Base-by-base conservation (phyloP, 2,888 invertebrate genomes). In the Scelioninae gen. 1 region DNA sequence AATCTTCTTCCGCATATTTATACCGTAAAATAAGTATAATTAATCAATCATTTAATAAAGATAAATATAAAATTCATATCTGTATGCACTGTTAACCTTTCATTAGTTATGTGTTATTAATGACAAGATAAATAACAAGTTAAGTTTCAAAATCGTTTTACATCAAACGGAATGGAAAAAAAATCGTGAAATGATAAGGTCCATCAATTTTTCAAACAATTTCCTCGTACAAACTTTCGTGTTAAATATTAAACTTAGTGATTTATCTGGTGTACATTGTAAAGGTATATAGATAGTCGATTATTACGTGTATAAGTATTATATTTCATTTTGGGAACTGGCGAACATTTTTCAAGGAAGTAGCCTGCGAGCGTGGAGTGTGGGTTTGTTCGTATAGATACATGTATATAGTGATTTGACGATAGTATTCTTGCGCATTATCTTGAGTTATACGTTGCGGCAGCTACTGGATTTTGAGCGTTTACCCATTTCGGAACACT, bases 291-390 rank as follows among this genome's bases (percentile, higher is more conserved):
- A 49, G 56, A 75, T 47, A 53, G 62, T 69, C 74, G 74, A 80
- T 80, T 80, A 75, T 75, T 55, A 75, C 53, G 68, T 60, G 80
- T 43, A 66, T 66, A 60, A 74, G 62, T 62, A 63, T 62, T 80
- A 75, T 74, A 75, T 75, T 69, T 74, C 74, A 66, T 74, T 80
- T 60, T 7, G 47, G 43, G 31, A 53, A 66, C 58, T 51, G 43
- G 53, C 23, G 60, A 66, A 49, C 72, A 79, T 79, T 79, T 79
- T 79, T 79, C 79, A 79, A 32, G 40, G 23, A 23, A 23, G 23
- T 23, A 23, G 23, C 23, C 23, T 23, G 23, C 23, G 23, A 23
- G 23, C 13, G 5, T 47, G 60, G 11, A 68, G 31, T 7, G 34
- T 55, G 29, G 38, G 7, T 29, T 32, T 51, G 45, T 31, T n/a